Evolutionary conservation across 1,140 invertebrate species (phyloP), one percentile per base, ranked within the genome.

Genomic region (Drosophila kohkoa): DNA sequence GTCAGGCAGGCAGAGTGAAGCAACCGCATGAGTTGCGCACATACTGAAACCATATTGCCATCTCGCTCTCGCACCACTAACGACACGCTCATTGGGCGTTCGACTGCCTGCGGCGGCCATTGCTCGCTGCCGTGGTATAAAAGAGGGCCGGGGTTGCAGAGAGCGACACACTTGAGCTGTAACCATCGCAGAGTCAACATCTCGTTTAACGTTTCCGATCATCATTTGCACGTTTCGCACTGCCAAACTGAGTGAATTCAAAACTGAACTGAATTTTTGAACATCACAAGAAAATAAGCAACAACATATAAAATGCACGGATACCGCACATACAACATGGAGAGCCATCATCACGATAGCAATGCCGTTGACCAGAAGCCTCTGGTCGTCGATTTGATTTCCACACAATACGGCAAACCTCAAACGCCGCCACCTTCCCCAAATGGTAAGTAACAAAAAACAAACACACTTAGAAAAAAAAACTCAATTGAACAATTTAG

Each of bases 391-490:
- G 92, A 92, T 73, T 72, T 92, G 25, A 79, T 92, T 20, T 76
- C 89, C 54, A 73, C 79, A 48, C 92, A 92, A 38, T 92, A 92
- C 41, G 90, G 83, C 70, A 92, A 92, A 70, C 81, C 89, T 32
- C 81, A 91, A 63, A 92, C 92, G 5, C 92, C 92, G 32, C 92
- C 92, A 8, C 92, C 87, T 11, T 92, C 92, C 4, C 92, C 92
- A 66, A 91, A 81, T 82, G 92, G 92, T 92, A 88, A 81, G 91
- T 91, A 63, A 0, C 7, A 51, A 58, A n/a, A 15, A 0, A 0
- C 3, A 4, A 48, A 4, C 3, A 16, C 3, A 2, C 5, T 0
- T 0, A 0, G 7, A 32, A 32, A 32, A 32, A 32, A 7, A 5
- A 7, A 32, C 5, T 8, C 5, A 11, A 41, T 58, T 38, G 1